Evolutionary conservation across 2,113 vertebrate genomes (phyloP), one percentile per base, ranked within the genome.

Genomic region (Vombatus ursinus): DNA sequence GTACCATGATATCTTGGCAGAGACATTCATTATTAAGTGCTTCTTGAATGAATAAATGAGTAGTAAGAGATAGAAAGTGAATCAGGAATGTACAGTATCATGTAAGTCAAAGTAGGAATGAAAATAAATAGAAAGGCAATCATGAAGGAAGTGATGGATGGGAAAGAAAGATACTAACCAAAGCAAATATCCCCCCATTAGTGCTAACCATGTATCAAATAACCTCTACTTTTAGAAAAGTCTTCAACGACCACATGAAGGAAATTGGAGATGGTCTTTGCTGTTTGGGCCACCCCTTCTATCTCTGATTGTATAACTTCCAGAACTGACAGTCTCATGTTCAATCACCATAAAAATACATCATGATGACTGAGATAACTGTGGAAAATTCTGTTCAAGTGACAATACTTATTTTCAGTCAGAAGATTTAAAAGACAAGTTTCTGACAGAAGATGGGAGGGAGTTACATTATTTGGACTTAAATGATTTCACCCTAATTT

Each of bases 401-500:
- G 52, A 31, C 48, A 90, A 90, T 89, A 77, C 24, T 31, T 90
- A 89, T 93, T 93, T 95, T 91, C 49, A 96, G 53, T 50, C 44
- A 37, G 48, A 52, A 95, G 68, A 96, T 44, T 84, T 93, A 96
- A 96, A 92, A 95, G 47, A 26, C 50, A 89, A 37, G 24, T 48
- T 95, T 96, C 96, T 95, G 97, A 97, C 94, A 96, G 91, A 54
- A 92, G 53, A 95, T 94, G 93, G 77, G 52, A 84, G 49, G 26
- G 96, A 94, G 94, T 96, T 96, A 93, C 50, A 90, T 94, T 96
- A 95, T 97, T 96, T 95, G 91, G 68, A 37, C 50, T 96, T 93
- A 96, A 97, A 50, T 96, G 49, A 95, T 96, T 95, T 94, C 54
- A 93, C 84, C 51, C 94, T 95, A 97, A 97, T 96, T 98, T 98